phyloP scores from a whole-genome alignment of 37 sponge, comb jelly and placozoan species.

The Spongilla lacustris region DNA sequence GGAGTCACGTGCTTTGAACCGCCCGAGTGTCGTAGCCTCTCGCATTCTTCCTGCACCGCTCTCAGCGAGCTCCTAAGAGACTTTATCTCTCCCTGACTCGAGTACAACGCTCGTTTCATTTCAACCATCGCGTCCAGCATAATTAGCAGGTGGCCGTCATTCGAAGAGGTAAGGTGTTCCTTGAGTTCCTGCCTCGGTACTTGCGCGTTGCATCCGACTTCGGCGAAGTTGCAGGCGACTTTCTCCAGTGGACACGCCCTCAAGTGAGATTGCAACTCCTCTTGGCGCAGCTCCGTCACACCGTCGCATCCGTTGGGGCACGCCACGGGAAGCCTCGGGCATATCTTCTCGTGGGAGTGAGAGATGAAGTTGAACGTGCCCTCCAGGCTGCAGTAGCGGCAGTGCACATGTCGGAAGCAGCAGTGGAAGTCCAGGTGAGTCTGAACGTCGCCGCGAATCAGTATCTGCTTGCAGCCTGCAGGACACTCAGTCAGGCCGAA shows the following conservation, averaged over 20 bases:
- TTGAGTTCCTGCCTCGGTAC: background rate
- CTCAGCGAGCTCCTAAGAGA: background rate
- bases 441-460: conserved; percentile 7
- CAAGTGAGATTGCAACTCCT: background rate
- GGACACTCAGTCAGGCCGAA: conserved; percentile 5
- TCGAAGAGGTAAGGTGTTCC: background rate
- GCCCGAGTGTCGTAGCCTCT: background rate
- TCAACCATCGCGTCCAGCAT: background rate
- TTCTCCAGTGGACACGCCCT: conserved; percentile 1
- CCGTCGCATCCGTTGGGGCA: conserved; percentile 18
- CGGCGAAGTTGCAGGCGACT: background rate
- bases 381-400: conserved; percentile 4
- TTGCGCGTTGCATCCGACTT: background rate
- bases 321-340: conserved; percentile 3
- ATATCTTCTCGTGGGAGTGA: background rate
- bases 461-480: background rate
- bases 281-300: background rate
- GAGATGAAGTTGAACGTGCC: background rate
- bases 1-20: background rate
- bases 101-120: background rate
- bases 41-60: background rate
- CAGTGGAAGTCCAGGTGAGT: background rate
- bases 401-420: background rate
- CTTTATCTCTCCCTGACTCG: background rate
- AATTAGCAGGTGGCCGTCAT: background rate